These are phyloP conservation scores for Solea solea DNA, from an alignment of 2,113 vertebrate genomes.

Conservation along the genomic window DNA sequence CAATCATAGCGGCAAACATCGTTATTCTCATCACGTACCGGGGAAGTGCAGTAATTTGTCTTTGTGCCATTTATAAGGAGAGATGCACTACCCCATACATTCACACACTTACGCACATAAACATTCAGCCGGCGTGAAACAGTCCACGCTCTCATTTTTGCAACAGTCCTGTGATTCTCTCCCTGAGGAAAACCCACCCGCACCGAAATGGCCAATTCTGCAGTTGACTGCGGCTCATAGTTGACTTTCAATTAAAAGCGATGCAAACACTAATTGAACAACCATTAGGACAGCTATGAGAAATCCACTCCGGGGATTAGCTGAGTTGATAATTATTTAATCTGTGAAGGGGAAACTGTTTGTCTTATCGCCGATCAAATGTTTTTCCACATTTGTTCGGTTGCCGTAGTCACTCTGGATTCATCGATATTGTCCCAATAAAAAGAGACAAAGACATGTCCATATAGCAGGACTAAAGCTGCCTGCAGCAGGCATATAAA, in stretches of 20 bases:
- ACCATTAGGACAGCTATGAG: conserved; percentile 51
- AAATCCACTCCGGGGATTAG: conserved; percentile 34
- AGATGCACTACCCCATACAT: not conserved
- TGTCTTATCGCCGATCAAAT: conserved; percentile 35
- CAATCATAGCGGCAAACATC: not conserved
- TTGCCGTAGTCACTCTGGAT: conserved; percentile 31
- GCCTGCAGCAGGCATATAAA: conserved; percentile 52
- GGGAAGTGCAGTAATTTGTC: not conserved
- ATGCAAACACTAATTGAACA: conserved; percentile 54
- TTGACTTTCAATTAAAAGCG: conserved; percentile 41
- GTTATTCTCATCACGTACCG: not conserved
- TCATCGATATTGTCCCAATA: not conserved
- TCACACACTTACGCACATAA: not conserved
- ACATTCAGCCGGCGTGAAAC: not conserved
- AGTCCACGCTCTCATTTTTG: conserved; percentile 20
- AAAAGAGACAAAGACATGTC: conserved; percentile 1
- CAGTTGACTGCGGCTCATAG: conserved; percentile 46
- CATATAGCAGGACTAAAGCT: conserved; percentile 24
- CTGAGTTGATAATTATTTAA: conserved; percentile 26
- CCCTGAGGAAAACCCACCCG: conserved; percentile 45
- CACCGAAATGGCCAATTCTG: conserved; percentile 44
- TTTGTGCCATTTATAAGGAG: not conserved
- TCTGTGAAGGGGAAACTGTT: conserved; percentile 25
- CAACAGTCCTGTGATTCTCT: conserved; percentile 40
- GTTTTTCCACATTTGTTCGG: conserved; percentile 27